phyloP scores from a whole-genome alignment of 64 coral and sea anemone species.

The Platygyra sinensis region DNA sequence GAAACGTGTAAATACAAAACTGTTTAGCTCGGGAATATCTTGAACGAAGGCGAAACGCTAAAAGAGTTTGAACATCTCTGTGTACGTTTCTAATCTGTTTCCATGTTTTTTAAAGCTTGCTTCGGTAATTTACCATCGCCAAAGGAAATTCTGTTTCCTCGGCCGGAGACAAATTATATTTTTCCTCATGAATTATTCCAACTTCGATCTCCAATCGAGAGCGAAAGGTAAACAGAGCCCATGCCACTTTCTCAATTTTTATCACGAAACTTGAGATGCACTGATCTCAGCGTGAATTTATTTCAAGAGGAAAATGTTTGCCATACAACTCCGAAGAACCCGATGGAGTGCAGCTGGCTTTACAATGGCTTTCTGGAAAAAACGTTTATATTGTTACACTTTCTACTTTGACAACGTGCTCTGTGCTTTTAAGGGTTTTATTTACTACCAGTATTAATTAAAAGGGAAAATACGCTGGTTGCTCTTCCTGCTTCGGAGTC shows the following conservation, averaged over 20 bases:
- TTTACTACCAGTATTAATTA: constrained; percentile 39
- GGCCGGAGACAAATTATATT: constrained; percentile 52
- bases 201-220: constrained; percentile 22
- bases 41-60: not conserved
- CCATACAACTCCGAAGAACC: not conserved
- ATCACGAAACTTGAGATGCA: constrained; percentile 35
- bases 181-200: constrained; percentile 58
- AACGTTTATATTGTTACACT: constrained; percentile 33
- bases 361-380: not conserved
- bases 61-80: not conserved
- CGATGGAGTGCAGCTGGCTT: constrained; percentile 2
- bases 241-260: constrained; percentile 24
- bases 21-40: not conserved
- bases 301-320: constrained; percentile 21
- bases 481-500: not conserved
- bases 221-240: constrained; percentile 25
- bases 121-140: not conserved
- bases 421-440: not conserved
- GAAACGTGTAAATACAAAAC: constrained; percentile 24
- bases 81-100: not conserved
- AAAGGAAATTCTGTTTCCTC: constrained; percentile 42
- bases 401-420: constrained; percentile 31
- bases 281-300: not conserved
- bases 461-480: constrained; percentile 3
- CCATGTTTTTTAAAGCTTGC: not conserved